Evolutionary conservation across 1,140 invertebrate genomes (phyloP), one percentile per base, ranked within the genome.

Genomic region (Pissodes strobi): DNA sequence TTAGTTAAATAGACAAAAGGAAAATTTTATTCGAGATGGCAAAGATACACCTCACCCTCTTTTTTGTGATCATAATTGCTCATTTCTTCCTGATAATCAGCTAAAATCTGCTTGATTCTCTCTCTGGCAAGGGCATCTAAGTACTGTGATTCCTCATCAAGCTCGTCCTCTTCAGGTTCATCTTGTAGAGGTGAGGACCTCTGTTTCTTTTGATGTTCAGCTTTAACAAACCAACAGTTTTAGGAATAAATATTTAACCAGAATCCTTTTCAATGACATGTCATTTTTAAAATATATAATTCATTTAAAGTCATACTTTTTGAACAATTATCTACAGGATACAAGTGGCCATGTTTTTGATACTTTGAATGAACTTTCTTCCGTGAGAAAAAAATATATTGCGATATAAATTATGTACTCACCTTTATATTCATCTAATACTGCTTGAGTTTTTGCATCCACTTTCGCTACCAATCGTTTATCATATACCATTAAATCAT

Each of bases 391-490:
- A 51, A 27, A 4, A 51, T 51, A 8, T 4, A 18, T 48, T 6
- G 6, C n/a, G n/a, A n/a, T n/a, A n/a, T n/a, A n/a, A n/a, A n/a
- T n/a, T n/a, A n/a, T n/a, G n/a, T n/a, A 34, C 34, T 79, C 74
- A 89, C 88, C 88, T 85, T 94, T 95, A 77, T 95, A 98, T 66
- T 95, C 92, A 80, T 97, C 94, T 66, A 98, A 83, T 45, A 95
- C 86, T 49, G 91, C 88, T 84, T 97, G 94, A 66, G 95, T 96
- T 85, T 99, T 99, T 27, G 94, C 93, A 82, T 98, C 97, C n/a
- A 97, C 95, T 84, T 96, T 95, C 0, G 96, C 95, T 22, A 98
- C 90, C 62, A 99, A 81, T 75, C 91, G 91, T 78, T 97, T 98
- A 34, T 94, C 95, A 39, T 92, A 93, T 65, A 99, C 89, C 80